phyloP scores from a whole-genome alignment of 2,113 vertebrate genomes.

The Perca flavescens region DNA sequence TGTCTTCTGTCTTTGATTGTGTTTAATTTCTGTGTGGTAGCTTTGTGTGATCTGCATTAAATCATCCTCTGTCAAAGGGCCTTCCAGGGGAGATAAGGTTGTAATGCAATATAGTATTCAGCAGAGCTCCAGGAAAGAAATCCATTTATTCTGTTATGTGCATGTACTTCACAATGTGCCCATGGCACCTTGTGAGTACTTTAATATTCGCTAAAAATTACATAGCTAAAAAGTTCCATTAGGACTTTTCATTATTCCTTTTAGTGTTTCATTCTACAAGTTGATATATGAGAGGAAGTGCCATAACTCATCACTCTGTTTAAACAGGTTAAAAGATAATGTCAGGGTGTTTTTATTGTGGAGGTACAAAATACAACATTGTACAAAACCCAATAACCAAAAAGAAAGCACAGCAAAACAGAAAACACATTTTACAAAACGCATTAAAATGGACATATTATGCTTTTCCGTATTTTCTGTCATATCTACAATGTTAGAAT shows the following conservation, averaged over 20 bases:
- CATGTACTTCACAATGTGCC: conserved; percentile 11
- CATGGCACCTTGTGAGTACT: conserved; percentile 3
- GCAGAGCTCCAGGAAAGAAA: conserved; percentile 40
- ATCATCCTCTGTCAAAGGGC: conserved; percentile 41
- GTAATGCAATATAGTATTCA: conserved; percentile 57
- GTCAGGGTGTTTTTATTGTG: neutral
- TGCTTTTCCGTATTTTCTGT: no score
- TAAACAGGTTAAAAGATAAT: neutral
- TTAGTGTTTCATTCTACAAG: conserved; percentile 20
- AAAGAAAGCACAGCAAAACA: no score
- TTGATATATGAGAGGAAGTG: conserved; percentile 15
- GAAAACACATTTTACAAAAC: no score
- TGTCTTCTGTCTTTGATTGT: conserved; percentile 52
- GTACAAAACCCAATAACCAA: neutral
- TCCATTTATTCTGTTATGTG: conserved; percentile 43
- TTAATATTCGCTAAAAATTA: conserved; percentile 43
- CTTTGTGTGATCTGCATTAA: conserved; percentile 64
- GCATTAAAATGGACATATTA: no score
- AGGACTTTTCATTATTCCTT: conserved; percentile 27
- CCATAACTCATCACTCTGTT: conserved; percentile 13
- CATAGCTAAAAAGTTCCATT: conserved; percentile 21
- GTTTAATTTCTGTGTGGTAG: conserved; percentile 48
- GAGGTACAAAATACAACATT: neutral
- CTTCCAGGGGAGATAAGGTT: conserved; percentile 48
- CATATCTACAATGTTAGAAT: no score